phyloP scores from a whole-genome alignment of 2,888 invertebrate species.

The Drosophila vallismaia region DNA sequence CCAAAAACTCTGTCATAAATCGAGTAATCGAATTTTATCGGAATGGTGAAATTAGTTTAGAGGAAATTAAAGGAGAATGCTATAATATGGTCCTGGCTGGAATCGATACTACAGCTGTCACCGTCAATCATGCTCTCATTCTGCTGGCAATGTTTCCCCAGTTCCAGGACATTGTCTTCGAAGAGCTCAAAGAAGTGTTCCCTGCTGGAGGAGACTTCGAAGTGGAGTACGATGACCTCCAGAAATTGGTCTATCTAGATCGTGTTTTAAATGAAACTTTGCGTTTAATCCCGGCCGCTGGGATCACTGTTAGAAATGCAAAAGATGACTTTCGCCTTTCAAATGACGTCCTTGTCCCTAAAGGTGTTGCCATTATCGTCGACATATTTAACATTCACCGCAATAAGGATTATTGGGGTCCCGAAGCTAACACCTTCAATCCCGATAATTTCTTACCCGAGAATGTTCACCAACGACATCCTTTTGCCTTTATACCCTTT shows the following conservation, averaged over 20 bases:
- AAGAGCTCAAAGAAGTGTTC: slow-evolving; percentile 67
- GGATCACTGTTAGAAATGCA: slow-evolving; percentile 61
- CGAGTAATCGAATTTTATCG: slow-evolving; percentile 60
- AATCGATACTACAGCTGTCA: slow-evolving; percentile 75
- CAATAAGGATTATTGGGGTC: slow-evolving; percentile 76
- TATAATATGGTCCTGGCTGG: slow-evolving; percentile 72
- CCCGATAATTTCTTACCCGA: slow-evolving; percentile 80
- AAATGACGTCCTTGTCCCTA: slow-evolving; percentile 70
- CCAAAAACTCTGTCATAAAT: slow-evolving; percentile 50
- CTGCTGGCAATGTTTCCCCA: slow-evolving; percentile 75
- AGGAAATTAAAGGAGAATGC: slow-evolving; percentile 70
- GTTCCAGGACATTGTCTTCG: slow-evolving; percentile 68
- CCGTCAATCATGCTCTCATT: slow-evolving; percentile 51
- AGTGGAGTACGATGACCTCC: slow-evolving; percentile 64
- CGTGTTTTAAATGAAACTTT: slow-evolving; percentile 79
- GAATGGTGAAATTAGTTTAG: slow-evolving; percentile 58
- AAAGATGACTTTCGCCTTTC: slow-evolving; percentile 62
- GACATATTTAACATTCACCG: slow-evolving; percentile 79
- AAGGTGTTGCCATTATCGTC: slow-evolving; percentile 68
- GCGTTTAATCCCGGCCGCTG: slow-evolving; percentile 76
- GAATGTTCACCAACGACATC: slow-evolving; percentile 71
- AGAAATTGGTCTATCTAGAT: slow-evolving; percentile 75
- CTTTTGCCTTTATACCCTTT: slow-evolving; percentile 80
- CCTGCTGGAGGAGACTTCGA: slow-evolving; percentile 57
- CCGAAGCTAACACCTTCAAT: slow-evolving; percentile 75